Evolutionary conservation across 2,888 invertebrate species (phyloP).

Genomic region (Rhorus exstirpatorius): DNA sequence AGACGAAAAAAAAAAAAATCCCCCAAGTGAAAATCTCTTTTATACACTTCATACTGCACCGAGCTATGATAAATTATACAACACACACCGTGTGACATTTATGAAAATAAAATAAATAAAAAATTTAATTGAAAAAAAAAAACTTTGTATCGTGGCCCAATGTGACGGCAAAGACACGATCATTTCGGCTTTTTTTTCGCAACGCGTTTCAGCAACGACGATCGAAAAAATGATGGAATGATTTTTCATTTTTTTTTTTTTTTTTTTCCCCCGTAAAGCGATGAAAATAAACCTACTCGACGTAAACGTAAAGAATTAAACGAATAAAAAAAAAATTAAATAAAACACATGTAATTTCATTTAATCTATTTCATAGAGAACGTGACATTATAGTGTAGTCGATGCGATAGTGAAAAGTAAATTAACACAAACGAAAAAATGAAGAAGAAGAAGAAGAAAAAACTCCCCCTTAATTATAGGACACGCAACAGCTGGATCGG

Average conservation of each 20-base stretch:
- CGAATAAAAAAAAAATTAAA: slow-evolving; percentile 27
- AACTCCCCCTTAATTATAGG: slow-evolving; percentile 65
- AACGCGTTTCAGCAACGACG: slow-evolving; percentile 48
- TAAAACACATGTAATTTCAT: slow-evolving; percentile 65
- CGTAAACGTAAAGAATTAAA: slow-evolving; percentile 55
- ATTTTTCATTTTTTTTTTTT: slow-evolving; percentile 33
- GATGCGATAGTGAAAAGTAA: slow-evolving; percentile 64
- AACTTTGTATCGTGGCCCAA: slow-evolving; percentile 60
- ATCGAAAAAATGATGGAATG: slow-evolving; percentile 51
- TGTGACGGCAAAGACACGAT: slow-evolving; percentile 42
- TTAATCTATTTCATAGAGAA: slow-evolving; percentile 69
- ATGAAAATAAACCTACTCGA: slow-evolving; percentile 55
- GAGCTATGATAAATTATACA: slow-evolving; percentile 70
- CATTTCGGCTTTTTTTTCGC: slow-evolving; percentile 62
- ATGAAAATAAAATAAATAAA: slow-evolving; percentile 61
- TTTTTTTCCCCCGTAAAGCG: slow-evolving; percentile 46
- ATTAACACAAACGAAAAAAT: slow-evolving; percentile 44
- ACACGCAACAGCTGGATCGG: slow-evolving; percentile 61
- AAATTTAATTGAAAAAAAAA: slow-evolving; percentile 44
- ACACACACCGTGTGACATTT: slow-evolving; percentile 65
- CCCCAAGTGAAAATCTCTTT: slow-evolving; percentile 62
- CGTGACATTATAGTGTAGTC: slow-evolving; percentile 70
- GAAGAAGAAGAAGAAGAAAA: slow-evolving; percentile 29
- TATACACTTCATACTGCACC: slow-evolving; percentile 70
- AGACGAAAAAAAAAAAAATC: slow-evolving; percentile 1